These are phyloP conservation scores for Acanthacorydalis orientalis DNA, from an alignment of 2,888 invertebrate genomes.

Conservation along the genomic window DNA sequence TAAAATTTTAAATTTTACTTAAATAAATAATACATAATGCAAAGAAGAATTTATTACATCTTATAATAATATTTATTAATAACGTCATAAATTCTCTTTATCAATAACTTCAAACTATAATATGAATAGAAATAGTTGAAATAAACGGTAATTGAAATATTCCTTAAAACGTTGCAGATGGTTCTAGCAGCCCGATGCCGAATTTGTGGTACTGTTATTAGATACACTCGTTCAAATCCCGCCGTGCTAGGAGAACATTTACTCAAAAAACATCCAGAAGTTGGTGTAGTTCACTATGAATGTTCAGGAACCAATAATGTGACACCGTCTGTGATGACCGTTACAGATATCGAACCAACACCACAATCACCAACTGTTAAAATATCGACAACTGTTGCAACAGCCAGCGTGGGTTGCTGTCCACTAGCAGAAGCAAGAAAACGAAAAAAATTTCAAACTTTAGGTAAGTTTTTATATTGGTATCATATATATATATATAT, in stretches of 20 bases:
- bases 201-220: conserved; percentile 18
- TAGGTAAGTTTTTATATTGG: background rate
- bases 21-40: no score
- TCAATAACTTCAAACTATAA: no score
- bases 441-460: background rate
- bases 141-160: no score
- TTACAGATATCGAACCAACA: no score
- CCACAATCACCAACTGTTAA: conserved; percentile 16
- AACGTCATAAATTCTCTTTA: no score
- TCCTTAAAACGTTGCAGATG: conserved; percentile 10
- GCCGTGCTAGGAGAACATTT: conserved; percentile 19
- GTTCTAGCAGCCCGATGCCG: conserved; percentile 16
- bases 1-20: no score
- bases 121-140: no score
- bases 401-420: background rate
- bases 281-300: conserved; percentile 17
- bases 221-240: conserved; percentile 15
- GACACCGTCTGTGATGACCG: no score
- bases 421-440: background rate
- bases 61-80: no score
- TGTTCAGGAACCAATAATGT: background rate
- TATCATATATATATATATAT: no score
- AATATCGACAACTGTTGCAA: background rate
- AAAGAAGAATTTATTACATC: no score
- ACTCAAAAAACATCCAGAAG: conserved; percentile 17